Evolutionary conservation across 2,888 invertebrate species (phyloP).

Genomic region (Fragum whitleyi): DNA sequence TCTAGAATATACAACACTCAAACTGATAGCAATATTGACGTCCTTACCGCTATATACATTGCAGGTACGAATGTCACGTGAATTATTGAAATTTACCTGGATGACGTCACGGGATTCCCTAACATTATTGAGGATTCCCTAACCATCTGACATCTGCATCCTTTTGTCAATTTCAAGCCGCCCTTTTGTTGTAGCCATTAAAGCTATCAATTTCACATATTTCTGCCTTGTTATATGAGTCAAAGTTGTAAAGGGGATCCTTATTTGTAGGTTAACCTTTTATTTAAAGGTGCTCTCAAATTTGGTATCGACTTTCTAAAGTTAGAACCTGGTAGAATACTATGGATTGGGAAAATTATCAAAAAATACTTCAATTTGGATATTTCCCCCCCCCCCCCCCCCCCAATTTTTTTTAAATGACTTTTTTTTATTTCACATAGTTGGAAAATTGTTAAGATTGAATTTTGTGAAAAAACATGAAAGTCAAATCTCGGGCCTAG

Average conservation of each 20-base stretch:
- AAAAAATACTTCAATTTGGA: too few species aligned
- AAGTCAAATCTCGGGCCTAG: too few species aligned
- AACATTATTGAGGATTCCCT: constrained; percentile 4
- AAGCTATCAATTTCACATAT: not conserved
- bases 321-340: too few species aligned
- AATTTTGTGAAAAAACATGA: too few species aligned
- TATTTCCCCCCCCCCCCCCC: too few species aligned
- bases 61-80: constrained; percentile 53
- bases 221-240: not conserved
- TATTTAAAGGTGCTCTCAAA: too few species aligned
- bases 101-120: constrained; percentile 53
- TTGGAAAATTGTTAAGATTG: too few species aligned
- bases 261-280: not conserved
- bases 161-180: not conserved
- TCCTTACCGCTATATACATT: constrained; percentile 24
- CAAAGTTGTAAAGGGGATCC: constrained; percentile 4
- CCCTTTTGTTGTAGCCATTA: constrained; percentile 17
- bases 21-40: constrained; percentile 23
- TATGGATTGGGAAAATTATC: too few species aligned
- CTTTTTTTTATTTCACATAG: too few species aligned
- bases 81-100: constrained; percentile 50
- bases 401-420: too few species aligned
- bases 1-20: not conserved
- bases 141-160: constrained; percentile 1
- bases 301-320: too few species aligned